phyloP scores from a whole-genome alignment of 2,797 vertebrate species.

The Calcarius lapponicus region DNA sequence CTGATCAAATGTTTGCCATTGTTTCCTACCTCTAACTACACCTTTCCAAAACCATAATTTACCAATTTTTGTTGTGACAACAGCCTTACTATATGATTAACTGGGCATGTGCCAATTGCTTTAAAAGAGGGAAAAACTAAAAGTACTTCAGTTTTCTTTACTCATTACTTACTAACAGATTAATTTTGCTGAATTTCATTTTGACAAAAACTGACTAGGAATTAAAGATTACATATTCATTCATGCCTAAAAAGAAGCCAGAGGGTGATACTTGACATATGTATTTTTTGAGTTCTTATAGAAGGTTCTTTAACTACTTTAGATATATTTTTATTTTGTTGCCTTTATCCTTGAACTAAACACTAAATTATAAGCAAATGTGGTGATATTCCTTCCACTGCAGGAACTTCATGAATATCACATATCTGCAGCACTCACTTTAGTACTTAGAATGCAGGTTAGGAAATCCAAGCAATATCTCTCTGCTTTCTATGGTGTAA shows the following conservation, averaged over 20 bases:
- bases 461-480: background rate
- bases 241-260: background rate
- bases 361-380: background rate
- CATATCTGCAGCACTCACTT: background rate
- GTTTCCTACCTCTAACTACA: background rate
- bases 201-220: background rate
- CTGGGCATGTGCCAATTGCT: accelerated
- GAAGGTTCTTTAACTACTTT: background rate
- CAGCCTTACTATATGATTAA: background rate
- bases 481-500: background rate
- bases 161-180: background rate
- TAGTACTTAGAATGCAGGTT: background rate
- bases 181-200: background rate
- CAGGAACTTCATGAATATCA: background rate
- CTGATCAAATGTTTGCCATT: background rate
- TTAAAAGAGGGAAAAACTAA: background rate
- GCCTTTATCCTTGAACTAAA: background rate
- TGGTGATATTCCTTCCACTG: background rate
- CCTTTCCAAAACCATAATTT: background rate
- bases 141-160: background rate
- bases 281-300: background rate
- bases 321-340: background rate
- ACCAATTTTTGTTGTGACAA: background rate
- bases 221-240: background rate
- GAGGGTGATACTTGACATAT: background rate